These are phyloP conservation scores for Acanthurus lineatus DNA, from an alignment of 2,797 vertebrate species.

Conservation along the genomic window DNA sequence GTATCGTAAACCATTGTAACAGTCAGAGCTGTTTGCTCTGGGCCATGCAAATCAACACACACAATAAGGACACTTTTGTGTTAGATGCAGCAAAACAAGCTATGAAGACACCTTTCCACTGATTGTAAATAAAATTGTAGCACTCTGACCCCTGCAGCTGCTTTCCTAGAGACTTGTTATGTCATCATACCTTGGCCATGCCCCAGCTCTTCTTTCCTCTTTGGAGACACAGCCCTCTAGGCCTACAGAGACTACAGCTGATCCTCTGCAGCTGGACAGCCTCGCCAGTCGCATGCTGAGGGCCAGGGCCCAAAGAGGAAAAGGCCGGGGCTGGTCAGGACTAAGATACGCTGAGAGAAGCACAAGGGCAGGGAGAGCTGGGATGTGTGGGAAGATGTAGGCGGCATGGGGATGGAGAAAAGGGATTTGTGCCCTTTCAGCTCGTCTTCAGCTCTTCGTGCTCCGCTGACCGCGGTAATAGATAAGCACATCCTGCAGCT, in stretches of 20 bases:
- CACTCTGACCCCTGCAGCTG: slow-evolving; percentile 74
- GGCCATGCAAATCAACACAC: background rate
- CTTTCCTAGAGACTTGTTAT: slow-evolving; percentile 80
- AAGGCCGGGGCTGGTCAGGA: slow-evolving; percentile 53
- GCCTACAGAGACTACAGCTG: slow-evolving; percentile 84
- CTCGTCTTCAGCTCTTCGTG: slow-evolving; percentile 89
- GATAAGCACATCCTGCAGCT: slow-evolving; percentile 90
- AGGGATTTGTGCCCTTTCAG: slow-evolving; percentile 88
- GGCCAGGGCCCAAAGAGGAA: slow-evolving; percentile 46
- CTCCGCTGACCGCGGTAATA: slow-evolving; percentile 88
- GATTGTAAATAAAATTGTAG: slow-evolving; percentile 45
- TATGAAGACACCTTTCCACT: slow-evolving; percentile 41
- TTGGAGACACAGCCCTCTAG: slow-evolving; percentile 67
- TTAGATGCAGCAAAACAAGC: slow-evolving; percentile 12
- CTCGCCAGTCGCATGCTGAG: slow-evolving; percentile 75
- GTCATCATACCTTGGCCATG: slow-evolving; percentile 78
- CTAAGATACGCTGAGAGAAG: slow-evolving; percentile 59
- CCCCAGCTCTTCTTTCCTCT: slow-evolving; percentile 64
- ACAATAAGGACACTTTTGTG: slow-evolving; percentile 4
- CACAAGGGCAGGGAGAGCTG: slow-evolving; percentile 60
- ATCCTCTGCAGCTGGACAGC: slow-evolving; percentile 85
- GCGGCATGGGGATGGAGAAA: slow-evolving; percentile 66
- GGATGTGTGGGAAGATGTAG: slow-evolving; percentile 61
- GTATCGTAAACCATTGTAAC: background rate
- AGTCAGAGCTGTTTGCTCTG: slow-evolving; percentile 5